These are phyloP conservation scores for Coelopa frigida DNA, from an alignment of 1,140 invertebrate genomes.

Conservation along the genomic window DNA sequence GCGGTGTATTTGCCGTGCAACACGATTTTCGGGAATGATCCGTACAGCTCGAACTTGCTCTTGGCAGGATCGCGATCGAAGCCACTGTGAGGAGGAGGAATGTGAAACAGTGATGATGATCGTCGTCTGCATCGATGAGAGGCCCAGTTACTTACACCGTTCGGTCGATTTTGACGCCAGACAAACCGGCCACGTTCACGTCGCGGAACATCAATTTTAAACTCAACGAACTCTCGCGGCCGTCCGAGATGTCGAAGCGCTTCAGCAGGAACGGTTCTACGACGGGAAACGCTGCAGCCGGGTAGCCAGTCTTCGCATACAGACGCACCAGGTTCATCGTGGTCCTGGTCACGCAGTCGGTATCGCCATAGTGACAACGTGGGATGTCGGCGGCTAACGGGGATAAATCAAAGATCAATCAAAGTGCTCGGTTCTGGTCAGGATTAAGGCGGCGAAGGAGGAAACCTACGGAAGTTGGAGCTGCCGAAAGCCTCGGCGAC, in stretches of 20 bases:
- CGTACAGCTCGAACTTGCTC: slow-evolving; percentile 42
- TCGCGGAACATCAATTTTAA: slow-evolving; percentile 38
- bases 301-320: slow-evolving; percentile 28
- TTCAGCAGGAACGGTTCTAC: slow-evolving; percentile 37
- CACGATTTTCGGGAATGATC: slow-evolving; percentile 30
- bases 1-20: slow-evolving; percentile 36
- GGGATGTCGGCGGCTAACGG: slow-evolving; percentile 32
- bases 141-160: slow-evolving; percentile 30
- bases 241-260: slow-evolving; percentile 35
- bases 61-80: slow-evolving; percentile 32
- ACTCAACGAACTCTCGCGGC: slow-evolving; percentile 30
- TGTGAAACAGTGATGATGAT: not conserved
- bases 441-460: no score
- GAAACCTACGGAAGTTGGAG: no score
- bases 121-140: no score
- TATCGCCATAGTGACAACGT: slow-evolving; percentile 30
- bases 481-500: no score
- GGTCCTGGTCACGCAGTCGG: slow-evolving; percentile 30
- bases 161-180: slow-evolving; percentile 38
- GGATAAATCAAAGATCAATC: not conserved
- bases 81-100: slow-evolving; percentile 19
- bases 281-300: slow-evolving; percentile 30
- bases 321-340: slow-evolving; percentile 25
- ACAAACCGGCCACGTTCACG: slow-evolving; percentile 35
- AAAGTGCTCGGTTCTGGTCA: not conserved